Percentiles rank a stretch among this genome's conserved stretches.
Evolutionary conservation across 2,797 vertebrate species (phyloP).

Genomic region (Alca torda): DNA sequence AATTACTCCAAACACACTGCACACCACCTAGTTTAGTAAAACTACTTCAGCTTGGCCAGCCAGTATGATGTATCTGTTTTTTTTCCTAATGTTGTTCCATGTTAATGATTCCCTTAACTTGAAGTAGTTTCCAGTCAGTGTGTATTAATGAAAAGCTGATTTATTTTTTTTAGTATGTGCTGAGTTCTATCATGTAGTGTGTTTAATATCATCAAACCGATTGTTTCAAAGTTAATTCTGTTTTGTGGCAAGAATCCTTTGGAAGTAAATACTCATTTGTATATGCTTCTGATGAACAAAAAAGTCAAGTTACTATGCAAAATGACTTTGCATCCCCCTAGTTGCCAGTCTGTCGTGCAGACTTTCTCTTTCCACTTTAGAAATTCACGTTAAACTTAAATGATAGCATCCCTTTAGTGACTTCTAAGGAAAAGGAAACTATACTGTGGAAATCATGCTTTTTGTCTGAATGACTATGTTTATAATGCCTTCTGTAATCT

Average conservation of each 20-base stretch:
- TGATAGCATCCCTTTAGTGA: not conserved
- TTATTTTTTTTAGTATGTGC: not conserved
- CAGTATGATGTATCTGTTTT: not conserved
- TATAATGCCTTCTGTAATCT: conserved; percentile 8
- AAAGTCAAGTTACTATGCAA: not conserved
- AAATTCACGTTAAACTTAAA: not conserved
- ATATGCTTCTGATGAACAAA: not conserved
- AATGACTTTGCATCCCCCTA: not conserved
- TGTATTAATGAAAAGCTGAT: not conserved
- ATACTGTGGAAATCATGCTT: not conserved
- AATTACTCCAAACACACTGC: not conserved
- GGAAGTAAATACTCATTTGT: not conserved
- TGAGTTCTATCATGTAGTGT: not conserved
- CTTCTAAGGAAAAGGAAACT: not conserved
- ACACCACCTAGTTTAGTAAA: not conserved
- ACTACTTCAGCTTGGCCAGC: not conserved
- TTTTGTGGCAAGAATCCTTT: not conserved
- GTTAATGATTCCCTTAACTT: not conserved
- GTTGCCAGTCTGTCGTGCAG: not conserved
- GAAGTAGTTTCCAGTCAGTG: not conserved
- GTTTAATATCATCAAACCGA: not conserved
- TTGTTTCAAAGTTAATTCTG: not conserved
- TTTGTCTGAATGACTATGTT: not conserved
- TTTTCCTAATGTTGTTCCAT: not conserved
- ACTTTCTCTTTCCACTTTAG: not conserved